Evolutionary conservation across 2,113 vertebrate genomes (phyloP).

Genomic region (Siniperca chuatsi): DNA sequence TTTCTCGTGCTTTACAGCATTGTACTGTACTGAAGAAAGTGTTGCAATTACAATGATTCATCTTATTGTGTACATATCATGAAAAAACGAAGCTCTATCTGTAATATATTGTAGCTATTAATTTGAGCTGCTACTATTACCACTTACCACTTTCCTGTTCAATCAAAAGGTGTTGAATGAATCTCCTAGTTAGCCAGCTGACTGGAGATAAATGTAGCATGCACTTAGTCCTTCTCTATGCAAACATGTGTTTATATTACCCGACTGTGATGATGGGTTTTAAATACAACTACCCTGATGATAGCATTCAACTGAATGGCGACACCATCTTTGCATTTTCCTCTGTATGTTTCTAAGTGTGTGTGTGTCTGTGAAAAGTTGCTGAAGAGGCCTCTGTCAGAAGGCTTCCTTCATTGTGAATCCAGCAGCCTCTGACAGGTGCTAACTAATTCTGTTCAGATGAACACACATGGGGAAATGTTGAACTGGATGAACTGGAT

Average conservation of each 20-base stretch:
- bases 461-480: conserved; percentile 14
- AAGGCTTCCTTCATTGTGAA: not conserved
- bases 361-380: not conserved
- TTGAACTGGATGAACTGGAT: not conserved
- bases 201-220: not conserved
- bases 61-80: not conserved
- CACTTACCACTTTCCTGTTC: not conserved
- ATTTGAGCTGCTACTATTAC: not conserved
- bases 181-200: not conserved
- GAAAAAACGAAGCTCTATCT: not conserved
- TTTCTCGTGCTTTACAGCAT: not conserved
- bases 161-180: not conserved
- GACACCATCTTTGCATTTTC: not conserved
- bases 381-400: not conserved
- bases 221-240: not conserved
- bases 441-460: conserved; percentile 36
- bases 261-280: conserved; percentile 21
- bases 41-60: not conserved
- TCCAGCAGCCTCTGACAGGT: conserved; percentile 10
- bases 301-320: not conserved
- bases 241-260: conserved; percentile 8
- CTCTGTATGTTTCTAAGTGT: not conserved
- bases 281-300: conserved; percentile 12
- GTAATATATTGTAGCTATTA: not conserved
- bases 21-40: not conserved